phyloP scores from a whole-genome alignment of 1,140 invertebrate species.

The Drosophila nasuta region DNA sequence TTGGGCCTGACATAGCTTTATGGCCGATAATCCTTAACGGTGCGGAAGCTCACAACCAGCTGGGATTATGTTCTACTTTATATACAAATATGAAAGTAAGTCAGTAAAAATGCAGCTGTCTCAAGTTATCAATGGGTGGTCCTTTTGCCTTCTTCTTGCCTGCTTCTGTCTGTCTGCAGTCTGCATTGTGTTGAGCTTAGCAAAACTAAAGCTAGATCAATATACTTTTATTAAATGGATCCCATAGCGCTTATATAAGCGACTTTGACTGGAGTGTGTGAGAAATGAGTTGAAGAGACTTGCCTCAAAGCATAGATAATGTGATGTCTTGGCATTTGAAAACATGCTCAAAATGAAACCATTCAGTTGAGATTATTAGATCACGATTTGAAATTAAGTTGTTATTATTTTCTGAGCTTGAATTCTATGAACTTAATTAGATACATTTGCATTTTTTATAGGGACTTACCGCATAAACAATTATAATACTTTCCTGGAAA shows the following conservation, averaged over 20 bases:
- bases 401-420: no score
- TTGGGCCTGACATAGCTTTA: constrained; percentile 58
- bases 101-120: constrained; percentile 17
- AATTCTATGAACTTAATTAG: no score
- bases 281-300: neutral
- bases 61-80: constrained; percentile 37
- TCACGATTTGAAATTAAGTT: neutral
- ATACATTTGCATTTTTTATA: no score
- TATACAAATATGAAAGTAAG: constrained; percentile 28
- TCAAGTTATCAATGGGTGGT: constrained; percentile 27
- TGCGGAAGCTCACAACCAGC: constrained; percentile 52
- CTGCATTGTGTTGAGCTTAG: constrained; percentile 7
- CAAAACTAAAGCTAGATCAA: constrained; percentile 11
- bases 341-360: neutral
- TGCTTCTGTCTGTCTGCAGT: neutral
- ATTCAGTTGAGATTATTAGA: neutral
- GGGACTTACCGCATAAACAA: no score
- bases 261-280: neutral
- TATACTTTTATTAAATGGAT: constrained; percentile 8
- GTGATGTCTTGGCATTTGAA: neutral
- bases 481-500: no score
- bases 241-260: neutral
- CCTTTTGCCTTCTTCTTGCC: constrained; percentile 1
- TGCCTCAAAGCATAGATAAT: neutral
- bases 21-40: constrained; percentile 58